These are phyloP conservation scores for Antrozous pallidus DNA, from an alignment of 2,797 vertebrate species.

Conservation along the genomic window DNA sequence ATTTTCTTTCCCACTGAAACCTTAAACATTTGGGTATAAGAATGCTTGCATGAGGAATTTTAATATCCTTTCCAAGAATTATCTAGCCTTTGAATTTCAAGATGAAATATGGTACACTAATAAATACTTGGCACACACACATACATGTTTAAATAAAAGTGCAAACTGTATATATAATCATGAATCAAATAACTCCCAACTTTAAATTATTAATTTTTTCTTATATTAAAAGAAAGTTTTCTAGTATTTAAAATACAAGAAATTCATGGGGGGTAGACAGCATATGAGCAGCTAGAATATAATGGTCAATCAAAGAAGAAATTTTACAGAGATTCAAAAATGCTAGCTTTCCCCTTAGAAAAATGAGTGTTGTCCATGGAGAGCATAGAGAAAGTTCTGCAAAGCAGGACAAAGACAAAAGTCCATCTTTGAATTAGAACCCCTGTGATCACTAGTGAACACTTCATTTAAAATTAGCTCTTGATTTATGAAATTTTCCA, in stretches of 20 bases:
- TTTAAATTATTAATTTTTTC: neutral
- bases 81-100: conserved; percentile 3
- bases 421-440: neutral
- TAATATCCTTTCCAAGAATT: neutral
- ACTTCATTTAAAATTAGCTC: neutral
- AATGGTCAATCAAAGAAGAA: neutral
- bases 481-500: neutral
- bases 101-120: neutral
- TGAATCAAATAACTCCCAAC: neutral
- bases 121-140: neutral
- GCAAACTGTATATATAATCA: neutral
- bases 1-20: neutral
- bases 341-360: neutral
- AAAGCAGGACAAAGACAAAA: neutral
- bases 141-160: neutral
- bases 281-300: neutral
- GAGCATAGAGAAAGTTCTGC: neutral
- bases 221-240: neutral
- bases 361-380: neutral
- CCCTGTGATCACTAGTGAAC: neutral
- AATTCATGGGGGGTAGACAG: neutral
- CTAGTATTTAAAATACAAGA: neutral
- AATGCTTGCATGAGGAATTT: neutral
- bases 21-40: neutral
- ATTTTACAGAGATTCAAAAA: neutral